Evolutionary conservation across 1,140 invertebrate genomes (phyloP).

Genomic region (Drosophila kohkoa): DNA sequence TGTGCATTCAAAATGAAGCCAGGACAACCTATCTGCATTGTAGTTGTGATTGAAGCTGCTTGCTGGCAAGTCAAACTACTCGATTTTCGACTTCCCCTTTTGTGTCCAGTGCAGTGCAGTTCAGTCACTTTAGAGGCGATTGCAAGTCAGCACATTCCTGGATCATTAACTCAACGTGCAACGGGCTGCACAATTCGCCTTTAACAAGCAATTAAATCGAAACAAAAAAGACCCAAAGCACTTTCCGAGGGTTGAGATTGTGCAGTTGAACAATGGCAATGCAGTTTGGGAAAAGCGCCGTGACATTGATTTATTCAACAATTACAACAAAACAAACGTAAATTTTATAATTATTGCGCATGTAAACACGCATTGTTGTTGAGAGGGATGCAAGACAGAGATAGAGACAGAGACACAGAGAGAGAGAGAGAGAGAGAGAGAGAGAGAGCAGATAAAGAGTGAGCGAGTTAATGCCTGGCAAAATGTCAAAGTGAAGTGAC

Average conservation of each 20-base stretch:
- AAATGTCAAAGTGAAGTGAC: constrained; percentile 75
- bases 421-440: not conserved
- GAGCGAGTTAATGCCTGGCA: constrained; percentile 51
- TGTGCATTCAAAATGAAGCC: not conserved
- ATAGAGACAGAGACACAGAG: not conserved
- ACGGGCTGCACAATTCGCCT: constrained; percentile 76
- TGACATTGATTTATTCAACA: constrained; percentile 82
- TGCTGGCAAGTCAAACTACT: constrained; percentile 14
- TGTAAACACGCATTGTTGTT: constrained; percentile 71
- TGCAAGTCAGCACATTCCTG: constrained; percentile 77
- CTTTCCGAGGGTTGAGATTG: too few species aligned
- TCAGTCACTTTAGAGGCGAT: constrained; percentile 34
- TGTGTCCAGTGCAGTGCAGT: not conserved
- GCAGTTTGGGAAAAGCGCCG: constrained; percentile 42
- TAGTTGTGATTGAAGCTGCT: constrained; percentile 13
- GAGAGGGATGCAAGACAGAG: not conserved
- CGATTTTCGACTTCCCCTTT: not conserved
- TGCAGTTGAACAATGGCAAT: constrained; percentile 48
- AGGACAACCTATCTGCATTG: not conserved
- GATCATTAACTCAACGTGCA: constrained; percentile 76
- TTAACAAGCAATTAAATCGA: constrained; percentile 84
- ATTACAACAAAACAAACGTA: constrained; percentile 78
- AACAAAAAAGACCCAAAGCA: constrained; percentile 64
- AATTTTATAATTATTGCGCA: constrained; percentile 82
- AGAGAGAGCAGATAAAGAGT: constrained; percentile 20